Evolutionary conservation across 2,888 invertebrate genomes (phyloP).

Genomic region (Gnatocerus cornutus): DNA sequence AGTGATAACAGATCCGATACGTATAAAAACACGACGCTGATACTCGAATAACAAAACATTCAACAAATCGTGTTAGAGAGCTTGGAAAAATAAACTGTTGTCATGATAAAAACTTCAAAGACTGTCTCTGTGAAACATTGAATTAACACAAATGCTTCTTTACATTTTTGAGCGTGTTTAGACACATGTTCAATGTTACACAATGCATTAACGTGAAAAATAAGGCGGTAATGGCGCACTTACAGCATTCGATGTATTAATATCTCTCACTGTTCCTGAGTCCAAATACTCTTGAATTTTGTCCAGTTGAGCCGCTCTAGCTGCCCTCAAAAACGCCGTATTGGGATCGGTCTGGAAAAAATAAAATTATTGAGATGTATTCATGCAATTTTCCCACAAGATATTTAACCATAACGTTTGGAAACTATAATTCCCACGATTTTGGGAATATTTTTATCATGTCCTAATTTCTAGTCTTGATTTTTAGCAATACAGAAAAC

Average conservation of each 20-base stretch:
- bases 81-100: neutral
- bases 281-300: conserved; percentile 96
- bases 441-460: too few species aligned
- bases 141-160: neutral
- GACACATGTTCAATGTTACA: conserved; percentile 1
- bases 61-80: neutral
- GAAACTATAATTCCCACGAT: conserved; percentile 61
- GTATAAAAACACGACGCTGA: too few species aligned
- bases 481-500: too few species aligned
- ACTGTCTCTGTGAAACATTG: neutral
- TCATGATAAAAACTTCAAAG: conserved; percentile 2
- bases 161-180: neutral
- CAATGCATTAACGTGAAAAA: neutral
- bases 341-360: conserved; percentile 91
- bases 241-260: conserved; percentile 98
- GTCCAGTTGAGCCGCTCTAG: conserved; percentile 96
- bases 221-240: conserved; percentile 59
- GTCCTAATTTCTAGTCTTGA: too few species aligned
- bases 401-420: too few species aligned
- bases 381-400: too few species aligned
- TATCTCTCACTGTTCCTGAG: conserved; percentile 89
- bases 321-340: conserved; percentile 97
- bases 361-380: too few species aligned
- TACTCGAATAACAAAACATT: conserved; percentile 1
- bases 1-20: neutral